These are phyloP conservation scores for Apamea sordens DNA, from an alignment of 2,888 invertebrate genomes.

Conservation along the genomic window DNA sequence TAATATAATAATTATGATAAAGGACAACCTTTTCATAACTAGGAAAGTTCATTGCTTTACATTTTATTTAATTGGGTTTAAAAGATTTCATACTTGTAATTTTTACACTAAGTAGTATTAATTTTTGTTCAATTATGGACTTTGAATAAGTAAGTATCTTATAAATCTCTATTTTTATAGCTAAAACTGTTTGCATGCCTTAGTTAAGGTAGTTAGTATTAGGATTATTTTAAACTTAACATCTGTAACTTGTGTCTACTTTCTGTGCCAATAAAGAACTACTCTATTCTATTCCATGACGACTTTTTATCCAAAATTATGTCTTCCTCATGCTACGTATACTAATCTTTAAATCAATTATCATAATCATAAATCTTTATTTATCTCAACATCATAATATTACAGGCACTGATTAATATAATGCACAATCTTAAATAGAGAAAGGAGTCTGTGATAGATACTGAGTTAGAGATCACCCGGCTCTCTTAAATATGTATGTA, in stretches of 20 bases:
- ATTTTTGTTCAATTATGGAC: neutral
- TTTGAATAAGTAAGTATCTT: neutral
- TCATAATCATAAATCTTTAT: too few species aligned
- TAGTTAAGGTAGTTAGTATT: too few species aligned
- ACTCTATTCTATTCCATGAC: too few species aligned
- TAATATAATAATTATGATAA: slow-evolving; percentile 63
- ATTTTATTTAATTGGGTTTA: neutral
- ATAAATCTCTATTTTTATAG: neutral
- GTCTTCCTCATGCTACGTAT: neutral
- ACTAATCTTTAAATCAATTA: neutral
- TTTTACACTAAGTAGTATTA: neutral
- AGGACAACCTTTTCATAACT: slow-evolving; percentile 62
- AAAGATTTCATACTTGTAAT: neutral
- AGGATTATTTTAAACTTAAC: too few species aligned
- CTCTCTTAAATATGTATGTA: too few species aligned
- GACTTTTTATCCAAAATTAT: neutral
- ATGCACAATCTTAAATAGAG: neutral
- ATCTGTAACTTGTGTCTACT: too few species aligned
- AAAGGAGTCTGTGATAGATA: neutral
- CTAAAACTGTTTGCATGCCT: too few species aligned
- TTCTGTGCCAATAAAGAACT: too few species aligned
- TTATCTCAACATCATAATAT: too few species aligned
- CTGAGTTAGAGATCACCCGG: too few species aligned
- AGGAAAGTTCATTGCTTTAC: slow-evolving; percentile 59
- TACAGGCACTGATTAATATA: too few species aligned